phyloP scores from a whole-genome alignment of 2,113 vertebrate species.

The Sinosuthora webbiana region DNA sequence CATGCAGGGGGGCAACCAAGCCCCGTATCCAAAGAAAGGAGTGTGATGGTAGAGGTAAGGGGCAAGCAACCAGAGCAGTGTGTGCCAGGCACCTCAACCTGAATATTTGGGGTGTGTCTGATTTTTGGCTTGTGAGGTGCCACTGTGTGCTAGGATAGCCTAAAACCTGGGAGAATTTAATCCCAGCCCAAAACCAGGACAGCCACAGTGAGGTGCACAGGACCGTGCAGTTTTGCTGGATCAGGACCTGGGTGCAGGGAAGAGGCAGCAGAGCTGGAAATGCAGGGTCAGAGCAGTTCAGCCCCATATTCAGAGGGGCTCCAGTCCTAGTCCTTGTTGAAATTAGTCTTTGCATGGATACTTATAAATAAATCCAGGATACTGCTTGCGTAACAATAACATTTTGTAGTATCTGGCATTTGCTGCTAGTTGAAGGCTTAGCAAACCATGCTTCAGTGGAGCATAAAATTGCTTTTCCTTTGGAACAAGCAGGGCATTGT shows the following conservation, averaged over 20 bases:
- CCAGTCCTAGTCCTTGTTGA: neutral
- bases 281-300: conserved; percentile 38
- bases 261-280: neutral
- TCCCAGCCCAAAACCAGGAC: neutral
- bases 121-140: neutral
- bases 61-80: neutral
- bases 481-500: conserved; percentile 56
- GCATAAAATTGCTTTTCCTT: conserved; percentile 66
- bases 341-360: conserved; percentile 53
- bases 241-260: neutral
- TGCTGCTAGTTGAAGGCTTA: conserved; percentile 60
- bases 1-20: neutral
- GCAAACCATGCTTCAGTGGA: conserved; percentile 60
- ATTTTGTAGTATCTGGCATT: conserved; percentile 62
- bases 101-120: neutral
- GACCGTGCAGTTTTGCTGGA: neutral
- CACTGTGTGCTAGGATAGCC: neutral
- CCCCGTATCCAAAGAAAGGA: neutral
- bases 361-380: conserved; percentile 30
- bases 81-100: neutral
- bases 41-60: neutral
- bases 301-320: neutral
- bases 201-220: fast-evolving
- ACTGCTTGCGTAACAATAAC: conserved; percentile 34
- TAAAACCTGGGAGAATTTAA: neutral